A percentile compares a stretch with the other conserved stretches of the same genome.
Conservation (phyloP, 2,888 invertebrate species). For the Seira musarum region DNA sequence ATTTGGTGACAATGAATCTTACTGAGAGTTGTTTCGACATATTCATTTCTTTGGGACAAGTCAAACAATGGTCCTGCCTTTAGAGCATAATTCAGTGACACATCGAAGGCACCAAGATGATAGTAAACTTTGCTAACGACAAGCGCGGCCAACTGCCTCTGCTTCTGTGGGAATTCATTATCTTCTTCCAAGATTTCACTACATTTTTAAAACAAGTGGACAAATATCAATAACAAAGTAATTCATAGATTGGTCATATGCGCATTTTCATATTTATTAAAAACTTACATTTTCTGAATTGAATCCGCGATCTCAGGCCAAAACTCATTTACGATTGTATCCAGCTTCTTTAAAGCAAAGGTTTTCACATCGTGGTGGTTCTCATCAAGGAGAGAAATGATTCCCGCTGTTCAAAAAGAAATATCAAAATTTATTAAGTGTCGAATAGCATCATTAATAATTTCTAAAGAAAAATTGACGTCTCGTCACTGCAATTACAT, state of each 20-base stretch:
- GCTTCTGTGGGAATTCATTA: slow-evolving; percentile 78
- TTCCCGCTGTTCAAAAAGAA: slow-evolving; percentile 80
- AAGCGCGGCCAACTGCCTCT: slow-evolving; percentile 94
- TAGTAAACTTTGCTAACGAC: slow-evolving; percentile 99
- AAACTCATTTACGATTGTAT: slow-evolving; percentile 96
- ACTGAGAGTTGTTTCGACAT: slow-evolving; percentile 95
- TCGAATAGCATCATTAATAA: not conserved
- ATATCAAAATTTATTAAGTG: too few species aligned
- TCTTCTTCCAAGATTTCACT: slow-evolving; percentile 95
- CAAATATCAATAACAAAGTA: too few species aligned
- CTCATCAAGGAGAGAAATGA: slow-evolving; percentile 96
- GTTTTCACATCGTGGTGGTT: slow-evolving; percentile 93
- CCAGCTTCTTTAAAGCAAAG: slow-evolving; percentile 93
- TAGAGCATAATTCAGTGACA: slow-evolving; percentile 96
- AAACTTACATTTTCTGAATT: slow-evolving; percentile 95
- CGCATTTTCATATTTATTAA: not conserved
- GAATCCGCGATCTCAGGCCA: slow-evolving; percentile 99
- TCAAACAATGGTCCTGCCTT: slow-evolving; percentile 96
- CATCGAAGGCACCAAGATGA: slow-evolving; percentile 96
- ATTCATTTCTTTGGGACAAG: slow-evolving; percentile 94
- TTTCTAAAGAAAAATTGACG: not conserved
- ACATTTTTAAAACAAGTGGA: slow-evolving; percentile 34
- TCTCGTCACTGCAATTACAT: too few species aligned
- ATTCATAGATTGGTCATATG: not conserved
- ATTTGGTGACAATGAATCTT: too few species aligned